Evolutionary conservation across 1,140 invertebrate species (phyloP).

Genomic region (Eriosoma lanigerum): DNA sequence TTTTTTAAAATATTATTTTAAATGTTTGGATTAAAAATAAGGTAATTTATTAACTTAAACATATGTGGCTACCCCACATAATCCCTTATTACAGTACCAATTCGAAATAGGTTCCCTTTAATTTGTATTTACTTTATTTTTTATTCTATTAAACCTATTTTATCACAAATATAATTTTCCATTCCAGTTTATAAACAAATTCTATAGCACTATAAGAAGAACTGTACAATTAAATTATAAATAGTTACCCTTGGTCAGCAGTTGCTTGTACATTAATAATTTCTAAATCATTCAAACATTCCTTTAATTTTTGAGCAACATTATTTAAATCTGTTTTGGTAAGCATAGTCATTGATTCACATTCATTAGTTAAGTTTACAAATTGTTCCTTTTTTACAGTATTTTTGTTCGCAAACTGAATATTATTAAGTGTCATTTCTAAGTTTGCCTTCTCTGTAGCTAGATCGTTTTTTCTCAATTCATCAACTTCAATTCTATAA

Average conservation of each 20-base stretch:
- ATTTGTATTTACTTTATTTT: no score
- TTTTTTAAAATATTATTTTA: no score
- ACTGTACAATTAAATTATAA: no score
- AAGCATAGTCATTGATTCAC: constrained; percentile 7
- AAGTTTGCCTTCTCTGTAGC: constrained; percentile 32
- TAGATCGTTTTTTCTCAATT: constrained; percentile 17
- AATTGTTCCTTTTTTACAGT: constrained; percentile 1
- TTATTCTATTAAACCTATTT: no score
- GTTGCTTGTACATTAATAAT: background rate
- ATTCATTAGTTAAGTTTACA: constrained; percentile 18
- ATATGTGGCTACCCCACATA: no score
- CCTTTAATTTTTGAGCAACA: constrained; percentile 24
- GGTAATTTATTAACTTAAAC: no score
- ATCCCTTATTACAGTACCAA: no score
- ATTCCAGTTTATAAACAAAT: no score
- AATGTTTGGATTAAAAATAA: no score
- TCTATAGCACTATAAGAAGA: no score
- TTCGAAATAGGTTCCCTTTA: no score
- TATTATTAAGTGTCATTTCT: constrained; percentile 33
- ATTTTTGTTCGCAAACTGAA: constrained; percentile 33
- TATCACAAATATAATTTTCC: no score
- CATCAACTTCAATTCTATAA: constrained; percentile 31
- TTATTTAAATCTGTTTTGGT: constrained; percentile 29
- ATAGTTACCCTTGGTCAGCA: constrained; percentile 3
- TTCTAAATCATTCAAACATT: constrained; percentile 43